Evolutionary conservation across 1,140 invertebrate genomes (phyloP).

Genomic region (Triops longicaudatus): DNA sequence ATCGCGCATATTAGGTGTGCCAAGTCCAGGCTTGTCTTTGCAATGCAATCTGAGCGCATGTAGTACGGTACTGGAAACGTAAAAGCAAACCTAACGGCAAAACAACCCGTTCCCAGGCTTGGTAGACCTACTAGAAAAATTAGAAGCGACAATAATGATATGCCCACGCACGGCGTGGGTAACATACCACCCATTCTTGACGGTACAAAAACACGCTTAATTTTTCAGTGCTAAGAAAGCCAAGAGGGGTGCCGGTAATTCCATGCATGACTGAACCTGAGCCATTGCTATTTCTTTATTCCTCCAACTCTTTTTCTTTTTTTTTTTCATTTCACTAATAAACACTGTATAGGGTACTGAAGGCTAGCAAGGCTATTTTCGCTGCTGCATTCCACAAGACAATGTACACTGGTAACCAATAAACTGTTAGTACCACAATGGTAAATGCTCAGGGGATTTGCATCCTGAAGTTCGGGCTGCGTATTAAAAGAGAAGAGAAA

Average conservation of each 20-base stretch:
- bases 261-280: not conserved
- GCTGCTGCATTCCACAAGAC: not conserved
- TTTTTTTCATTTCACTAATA: not conserved
- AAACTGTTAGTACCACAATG: no score
- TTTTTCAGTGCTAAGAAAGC: not conserved
- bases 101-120: not conserved
- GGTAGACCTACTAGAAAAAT: not conserved
- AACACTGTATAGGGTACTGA: not conserved
- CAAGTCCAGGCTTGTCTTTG: not conserved
- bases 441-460: no score
- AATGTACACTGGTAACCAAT: no score
- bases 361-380: not conserved
- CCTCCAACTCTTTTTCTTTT: not conserved
- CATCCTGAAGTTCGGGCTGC: not conserved
- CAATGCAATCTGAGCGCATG: not conserved
- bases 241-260: not conserved
- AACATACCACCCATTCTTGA: not conserved
- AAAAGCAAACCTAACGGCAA: not conserved
- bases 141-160: not conserved
- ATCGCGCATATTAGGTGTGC: conserved; percentile 1
- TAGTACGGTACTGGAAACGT: not conserved
- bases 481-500: not conserved
- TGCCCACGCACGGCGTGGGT: not conserved
- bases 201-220: not conserved
- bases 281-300: not conserved